Base-by-base conservation (phyloP, 2,888 invertebrate genomes). In the Agonopterix subpropinquella region DNA sequence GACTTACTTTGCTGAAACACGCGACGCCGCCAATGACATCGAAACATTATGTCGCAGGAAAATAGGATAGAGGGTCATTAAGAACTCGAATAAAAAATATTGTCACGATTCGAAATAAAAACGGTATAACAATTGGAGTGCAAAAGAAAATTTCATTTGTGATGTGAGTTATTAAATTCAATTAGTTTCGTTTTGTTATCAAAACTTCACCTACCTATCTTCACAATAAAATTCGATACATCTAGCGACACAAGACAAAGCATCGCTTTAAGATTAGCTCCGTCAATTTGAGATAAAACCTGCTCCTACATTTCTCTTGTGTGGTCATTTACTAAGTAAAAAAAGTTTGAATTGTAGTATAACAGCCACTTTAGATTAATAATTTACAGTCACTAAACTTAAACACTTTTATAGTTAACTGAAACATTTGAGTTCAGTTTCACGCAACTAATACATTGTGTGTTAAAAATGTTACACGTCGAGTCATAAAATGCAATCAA, bases 1-100 rank as follows among this genome's bases (percentile, higher is more conserved):
- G 82, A 84, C 72, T 82, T 81, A 86, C 79, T 76, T 76, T 67
- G 56, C 61, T 57, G 59, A 60, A 73, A 77, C 86, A 86, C 86
- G 86, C 87, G 70, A 83, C 56, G 53, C 58, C 61, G 76, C 58
- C 61, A 76, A 74, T 69, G 72, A 79, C 77, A 77, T 65, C 67
- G 66, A 61, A 70, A 74, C 73, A 75, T 77, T 69, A 77, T 74
- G 73, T 75, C 63, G 60, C 55, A 65, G 58, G 59, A 62, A 70
- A 73, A 67, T 71, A 62, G 63, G 65, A 66, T 61, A 62, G 62
- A 62, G 63, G 65, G 67, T 61, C 62, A 62, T 67, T 64, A 61
- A 60, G 53, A 65, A 65, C 48, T 58, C 55, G 55, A 67, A 54
- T 53, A 50, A 57, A 63, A 36, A 28, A 61, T 58, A 64, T 62